phyloP scores from a whole-genome alignment of 2,797 vertebrate species.

The Argyrosomus regius region DNA sequence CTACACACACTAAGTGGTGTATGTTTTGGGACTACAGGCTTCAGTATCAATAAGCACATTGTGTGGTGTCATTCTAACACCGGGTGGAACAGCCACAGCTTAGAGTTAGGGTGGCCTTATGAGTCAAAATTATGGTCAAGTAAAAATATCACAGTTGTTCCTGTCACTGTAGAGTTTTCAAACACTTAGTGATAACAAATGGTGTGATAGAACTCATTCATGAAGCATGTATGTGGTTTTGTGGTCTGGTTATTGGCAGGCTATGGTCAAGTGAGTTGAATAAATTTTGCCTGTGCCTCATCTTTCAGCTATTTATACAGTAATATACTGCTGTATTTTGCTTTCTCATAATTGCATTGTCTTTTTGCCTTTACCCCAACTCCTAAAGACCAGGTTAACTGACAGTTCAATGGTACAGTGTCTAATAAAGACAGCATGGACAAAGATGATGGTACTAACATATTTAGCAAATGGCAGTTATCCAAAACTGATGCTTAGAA shows the following conservation, averaged over 20 bases:
- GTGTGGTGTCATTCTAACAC: constrained; percentile 16
- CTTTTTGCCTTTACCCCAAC: not conserved
- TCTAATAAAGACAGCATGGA: constrained; percentile 2
- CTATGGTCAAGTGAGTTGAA: constrained; percentile 31
- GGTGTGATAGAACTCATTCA: constrained; percentile 27
- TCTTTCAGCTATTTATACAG: constrained; percentile 29
- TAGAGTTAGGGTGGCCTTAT: constrained; percentile 7
- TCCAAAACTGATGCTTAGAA: constrained; percentile 15
- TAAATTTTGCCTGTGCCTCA: constrained; percentile 26
- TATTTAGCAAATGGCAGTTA: constrained; percentile 7
- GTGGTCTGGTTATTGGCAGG: constrained; percentile 33
- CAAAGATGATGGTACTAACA: constrained; percentile 5
- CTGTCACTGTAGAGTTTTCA: constrained; percentile 39
- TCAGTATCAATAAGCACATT: constrained; percentile 32
- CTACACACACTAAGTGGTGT: constrained; percentile 24
- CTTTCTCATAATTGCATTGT: constrained; percentile 29
- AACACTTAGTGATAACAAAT: constrained; percentile 50
- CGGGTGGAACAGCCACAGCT: constrained; percentile 17
- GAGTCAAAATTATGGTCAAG: constrained; percentile 24
- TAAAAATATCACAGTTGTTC: constrained; percentile 33
- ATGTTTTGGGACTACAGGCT: constrained; percentile 23
- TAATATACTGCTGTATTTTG: constrained; percentile 10
- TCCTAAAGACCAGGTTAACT: not conserved
- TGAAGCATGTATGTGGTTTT: constrained; percentile 27
- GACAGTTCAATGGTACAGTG: constrained; percentile 3